phyloP scores from a whole-genome alignment of 2,113 vertebrate species.

The Benitochromis conjunctus region DNA sequence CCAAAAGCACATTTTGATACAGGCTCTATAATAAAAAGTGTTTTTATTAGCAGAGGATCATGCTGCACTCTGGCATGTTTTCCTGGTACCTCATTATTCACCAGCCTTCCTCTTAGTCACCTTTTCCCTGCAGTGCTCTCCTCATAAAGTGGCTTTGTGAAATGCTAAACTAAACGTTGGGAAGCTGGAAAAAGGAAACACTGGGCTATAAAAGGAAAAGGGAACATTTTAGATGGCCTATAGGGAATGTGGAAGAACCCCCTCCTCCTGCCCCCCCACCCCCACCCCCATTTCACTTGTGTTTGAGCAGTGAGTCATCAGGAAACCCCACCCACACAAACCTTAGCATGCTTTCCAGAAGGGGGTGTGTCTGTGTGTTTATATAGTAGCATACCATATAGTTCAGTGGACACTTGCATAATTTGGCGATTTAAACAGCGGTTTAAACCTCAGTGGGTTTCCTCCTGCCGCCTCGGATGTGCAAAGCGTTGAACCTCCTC shows the following conservation, averaged over 20 bases:
- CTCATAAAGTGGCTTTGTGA: background rate
- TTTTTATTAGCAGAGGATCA: background rate
- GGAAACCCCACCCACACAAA: slow-evolving; percentile 39
- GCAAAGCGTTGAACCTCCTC: background rate
- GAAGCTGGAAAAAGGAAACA: background rate
- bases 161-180: background rate
- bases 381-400: background rate
- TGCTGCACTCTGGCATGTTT: background rate
- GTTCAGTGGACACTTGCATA: background rate
- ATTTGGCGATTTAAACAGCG: background rate
- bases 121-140: slow-evolving; percentile 14
- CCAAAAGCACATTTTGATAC: background rate
- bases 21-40: background rate
- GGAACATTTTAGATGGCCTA: background rate
- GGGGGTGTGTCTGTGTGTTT: background rate
- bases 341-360: slow-evolving; percentile 10
- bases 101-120: slow-evolving; percentile 24
- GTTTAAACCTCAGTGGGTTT: background rate
- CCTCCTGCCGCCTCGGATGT: background rate
- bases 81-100: background rate
- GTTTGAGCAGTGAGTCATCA: slow-evolving; percentile 42
- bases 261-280: background rate
- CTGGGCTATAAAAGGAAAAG: background rate
- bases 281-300: background rate
- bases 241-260: background rate